A percentile compares a stretch with the other conserved stretches of the same genome.
These are phyloP conservation scores for Lampropteryx suffumata DNA, from an alignment of 2,888 invertebrate genomes.

Conservation along the genomic window DNA sequence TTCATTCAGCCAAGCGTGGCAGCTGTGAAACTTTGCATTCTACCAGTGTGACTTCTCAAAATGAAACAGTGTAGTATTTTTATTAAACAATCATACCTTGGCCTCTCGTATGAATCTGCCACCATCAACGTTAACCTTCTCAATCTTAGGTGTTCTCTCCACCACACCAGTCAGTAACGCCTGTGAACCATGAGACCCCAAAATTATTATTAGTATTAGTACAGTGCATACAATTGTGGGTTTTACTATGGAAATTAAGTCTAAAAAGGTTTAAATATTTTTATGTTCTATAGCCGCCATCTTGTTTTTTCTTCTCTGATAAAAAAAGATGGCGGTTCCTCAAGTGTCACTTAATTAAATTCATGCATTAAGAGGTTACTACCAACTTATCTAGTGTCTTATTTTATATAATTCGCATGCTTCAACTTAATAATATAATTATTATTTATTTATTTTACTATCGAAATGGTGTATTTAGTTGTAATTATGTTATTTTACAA, in stretches of 20 bases:
- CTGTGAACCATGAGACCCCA: constrained; percentile 80
- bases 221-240: constrained; percentile 5
- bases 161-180: constrained; percentile 95
- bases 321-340: too few relatives aligned
- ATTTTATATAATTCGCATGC: neutral
- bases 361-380: neutral
- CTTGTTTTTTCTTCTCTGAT: too few relatives aligned
- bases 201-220: constrained; percentile 30
- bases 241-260: neutral
- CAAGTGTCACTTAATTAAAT: neutral
- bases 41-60: constrained; percentile 34
- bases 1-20: constrained; percentile 6
- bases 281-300: neutral
- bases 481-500: too few relatives aligned
- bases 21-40: neutral
- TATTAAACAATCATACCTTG: constrained; percentile 88
- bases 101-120: constrained; percentile 98
- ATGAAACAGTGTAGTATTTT: constrained; percentile 41
- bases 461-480: too few relatives aligned
- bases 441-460: too few relatives aligned
- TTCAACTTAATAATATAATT: neutral
- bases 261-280: neutral
- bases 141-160: constrained; percentile 96
- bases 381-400: neutral
- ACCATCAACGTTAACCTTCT: constrained; percentile 97